Evolutionary conservation across 2,888 invertebrate species (phyloP), one percentile per base, ranked within the genome.

Genomic region (Drosophila koepferae): DNA sequence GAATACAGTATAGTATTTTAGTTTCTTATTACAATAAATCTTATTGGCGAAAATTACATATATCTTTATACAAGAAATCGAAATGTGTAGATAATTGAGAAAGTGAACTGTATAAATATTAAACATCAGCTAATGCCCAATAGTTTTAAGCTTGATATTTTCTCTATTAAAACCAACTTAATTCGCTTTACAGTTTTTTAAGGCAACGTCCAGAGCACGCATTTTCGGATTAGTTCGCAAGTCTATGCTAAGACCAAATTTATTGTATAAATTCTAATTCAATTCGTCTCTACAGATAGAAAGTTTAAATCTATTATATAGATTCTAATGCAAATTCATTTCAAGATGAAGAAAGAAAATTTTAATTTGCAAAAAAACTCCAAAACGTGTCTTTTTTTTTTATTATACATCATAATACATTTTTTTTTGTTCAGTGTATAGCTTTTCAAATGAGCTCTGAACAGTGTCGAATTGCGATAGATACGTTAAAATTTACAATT

Each of bases 401-500:
- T 16, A 16, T 16, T 23, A 20, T 10, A 10, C 7, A 23, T n/a
- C 6, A n/a, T 3, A 38, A n/a, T 23, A 1, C 18, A 34, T 41
- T n/a, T 31, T 34, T 34, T n/a, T 59, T 71, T 69, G 51, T 28
- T 12, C 43, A 70, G 68, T 70, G 68, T 34, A n/a, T 14, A 16
- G 14, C n/a, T 36, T 38, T 34, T 46, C n/a, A 10, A 18, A 60
- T 40, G n/a, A 9, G 46, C 10, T 48, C 48, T 51, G 34, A 12
- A 28, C 36, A 58, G 49, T 66, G 54, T 38, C 28, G 23, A 66
- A 55, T 28, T 72, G 20, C 16, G 38, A 76, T n/a, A 34, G 16
- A 28, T 12, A 20, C 28, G 63, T 41, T 34, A 56, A 63, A 74
- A 51, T 20, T 68, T 7, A 46, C 74, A 74, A 69, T 63, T 63